Percentiles rank a stretch among this genome's conserved stretches.
These are phyloP conservation scores for Pectinophora gossypiella DNA, from an alignment of 1,140 invertebrate genomes.

Conservation along the genomic window DNA sequence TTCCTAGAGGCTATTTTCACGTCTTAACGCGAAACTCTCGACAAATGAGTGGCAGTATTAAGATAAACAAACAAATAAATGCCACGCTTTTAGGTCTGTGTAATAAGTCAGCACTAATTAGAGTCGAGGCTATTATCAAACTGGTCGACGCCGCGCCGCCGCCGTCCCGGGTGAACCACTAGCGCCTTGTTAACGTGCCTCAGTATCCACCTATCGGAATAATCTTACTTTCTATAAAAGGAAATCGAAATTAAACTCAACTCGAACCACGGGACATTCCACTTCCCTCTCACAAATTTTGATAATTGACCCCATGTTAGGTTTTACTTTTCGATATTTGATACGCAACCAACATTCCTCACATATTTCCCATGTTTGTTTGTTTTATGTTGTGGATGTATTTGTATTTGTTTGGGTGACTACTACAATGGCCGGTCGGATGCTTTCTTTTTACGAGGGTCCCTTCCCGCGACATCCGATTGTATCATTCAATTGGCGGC, in stretches of 20 bases:
- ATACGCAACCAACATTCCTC: slow-evolving; percentile 38
- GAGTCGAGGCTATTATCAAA: slow-evolving; percentile 19
- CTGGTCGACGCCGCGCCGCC: background rate
- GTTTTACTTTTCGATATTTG: slow-evolving; percentile 51
- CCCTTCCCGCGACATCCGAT: slow-evolving; percentile 32
- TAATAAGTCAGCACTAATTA: slow-evolving; percentile 27
- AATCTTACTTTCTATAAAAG: slow-evolving; percentile 73
- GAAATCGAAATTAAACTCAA: slow-evolving; percentile 71
- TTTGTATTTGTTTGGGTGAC: background rate
- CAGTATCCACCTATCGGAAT: slow-evolving; percentile 40
- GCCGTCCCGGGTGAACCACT: background rate
- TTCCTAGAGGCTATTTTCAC: background rate
- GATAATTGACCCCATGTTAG: slow-evolving; percentile 46
- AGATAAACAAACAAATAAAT: background rate
- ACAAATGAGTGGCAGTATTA: background rate
- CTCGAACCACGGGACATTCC: slow-evolving; percentile 54
- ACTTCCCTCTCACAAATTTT: slow-evolving; percentile 65
- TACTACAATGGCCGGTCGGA: background rate
- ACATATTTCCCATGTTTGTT: slow-evolving; percentile 9
- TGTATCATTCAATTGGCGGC: slow-evolving; percentile 39
- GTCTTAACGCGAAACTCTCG: background rate
- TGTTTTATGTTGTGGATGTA: too few relatives aligned
- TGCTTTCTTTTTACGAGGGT: slow-evolving; percentile 9
- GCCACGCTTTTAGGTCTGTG: slow-evolving; percentile 10
- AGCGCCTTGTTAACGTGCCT: slow-evolving; percentile 39